Conservation (phyloP, 2,113 vertebrate species). For the Pelecanus crispus region DNA sequence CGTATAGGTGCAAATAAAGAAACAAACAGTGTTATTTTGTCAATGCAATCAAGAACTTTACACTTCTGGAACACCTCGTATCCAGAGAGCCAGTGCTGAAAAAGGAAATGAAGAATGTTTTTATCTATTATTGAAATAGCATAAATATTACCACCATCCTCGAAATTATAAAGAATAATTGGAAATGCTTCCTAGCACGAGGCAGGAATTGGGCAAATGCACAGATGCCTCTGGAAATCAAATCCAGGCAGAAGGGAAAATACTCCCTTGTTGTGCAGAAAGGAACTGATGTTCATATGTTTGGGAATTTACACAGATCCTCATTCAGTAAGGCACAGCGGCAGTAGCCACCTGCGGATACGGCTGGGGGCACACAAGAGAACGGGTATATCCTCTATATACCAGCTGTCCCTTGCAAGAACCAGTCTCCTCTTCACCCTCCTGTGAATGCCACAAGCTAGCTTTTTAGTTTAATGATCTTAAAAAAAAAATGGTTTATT, state of each 20-base stretch:
- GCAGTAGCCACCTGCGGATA: slow-evolving; percentile 52
- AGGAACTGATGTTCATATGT: slow-evolving; percentile 51
- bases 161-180: slow-evolving; percentile 15
- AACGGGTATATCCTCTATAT: slow-evolving; percentile 50
- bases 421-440: slow-evolving; percentile 1
- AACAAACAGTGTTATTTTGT: not conserved
- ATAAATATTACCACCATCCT: not conserved
- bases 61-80: not conserved
- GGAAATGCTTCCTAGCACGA: slow-evolving; percentile 6
- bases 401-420: slow-evolving; percentile 55
- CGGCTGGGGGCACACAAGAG: slow-evolving; percentile 49
- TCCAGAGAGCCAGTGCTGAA: not conserved
- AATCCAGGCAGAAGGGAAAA: slow-evolving; percentile 53
- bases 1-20: not conserved
- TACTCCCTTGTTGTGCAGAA: slow-evolving; percentile 37
- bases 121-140: not conserved
- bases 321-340: slow-evolving; percentile 31
- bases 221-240: slow-evolving; percentile 32
- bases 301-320: slow-evolving; percentile 28
- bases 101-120: not conserved
- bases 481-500: not conserved
- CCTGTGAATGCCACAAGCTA: slow-evolving; percentile 52
- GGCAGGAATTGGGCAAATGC: not conserved
- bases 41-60: not conserved
- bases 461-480: slow-evolving; percentile 42